phyloP scores from a whole-genome alignment of 2,113 vertebrate genomes.

The Limnothrissa miodon region DNA sequence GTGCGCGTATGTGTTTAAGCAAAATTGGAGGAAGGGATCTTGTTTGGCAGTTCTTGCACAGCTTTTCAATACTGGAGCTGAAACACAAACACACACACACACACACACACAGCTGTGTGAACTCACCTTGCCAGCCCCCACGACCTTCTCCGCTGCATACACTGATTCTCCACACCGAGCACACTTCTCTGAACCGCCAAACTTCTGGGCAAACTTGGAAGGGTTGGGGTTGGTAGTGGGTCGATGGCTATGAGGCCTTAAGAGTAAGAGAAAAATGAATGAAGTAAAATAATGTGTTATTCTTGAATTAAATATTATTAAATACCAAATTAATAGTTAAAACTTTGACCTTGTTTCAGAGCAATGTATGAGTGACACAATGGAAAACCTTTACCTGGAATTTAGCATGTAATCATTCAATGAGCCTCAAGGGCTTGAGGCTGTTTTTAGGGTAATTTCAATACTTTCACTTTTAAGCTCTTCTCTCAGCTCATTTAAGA shows the following conservation, averaged over 20 bases:
- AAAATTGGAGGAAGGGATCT: neutral
- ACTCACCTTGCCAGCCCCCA: constrained; percentile 92
- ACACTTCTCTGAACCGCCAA: constrained; percentile 87
- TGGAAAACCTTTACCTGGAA: too few species aligned
- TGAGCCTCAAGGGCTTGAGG: too few species aligned
- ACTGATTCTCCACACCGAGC: constrained; percentile 87
- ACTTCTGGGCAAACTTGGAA: constrained; percentile 94
- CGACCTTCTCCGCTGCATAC: constrained; percentile 91
- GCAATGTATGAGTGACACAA: too few species aligned
- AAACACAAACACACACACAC: neutral
- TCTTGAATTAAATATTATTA: too few species aligned
- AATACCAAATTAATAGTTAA: too few species aligned
- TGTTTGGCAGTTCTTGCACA: neutral
- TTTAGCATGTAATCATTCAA: too few species aligned
- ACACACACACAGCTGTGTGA: constrained; percentile 9
- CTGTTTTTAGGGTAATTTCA: too few species aligned
- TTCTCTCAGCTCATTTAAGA: too few species aligned
- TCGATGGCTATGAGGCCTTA: constrained; percentile 72
- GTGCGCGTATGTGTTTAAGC: neutral
- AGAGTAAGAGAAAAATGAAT: neutral
- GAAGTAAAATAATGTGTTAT: neutral
- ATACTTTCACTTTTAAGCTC: too few species aligned
- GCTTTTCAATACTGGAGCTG: neutral
- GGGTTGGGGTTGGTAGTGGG: constrained; percentile 88
- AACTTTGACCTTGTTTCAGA: too few species aligned